Conservation (phyloP, 2,888 invertebrate genomes). For the Tineola bisselliella region DNA sequence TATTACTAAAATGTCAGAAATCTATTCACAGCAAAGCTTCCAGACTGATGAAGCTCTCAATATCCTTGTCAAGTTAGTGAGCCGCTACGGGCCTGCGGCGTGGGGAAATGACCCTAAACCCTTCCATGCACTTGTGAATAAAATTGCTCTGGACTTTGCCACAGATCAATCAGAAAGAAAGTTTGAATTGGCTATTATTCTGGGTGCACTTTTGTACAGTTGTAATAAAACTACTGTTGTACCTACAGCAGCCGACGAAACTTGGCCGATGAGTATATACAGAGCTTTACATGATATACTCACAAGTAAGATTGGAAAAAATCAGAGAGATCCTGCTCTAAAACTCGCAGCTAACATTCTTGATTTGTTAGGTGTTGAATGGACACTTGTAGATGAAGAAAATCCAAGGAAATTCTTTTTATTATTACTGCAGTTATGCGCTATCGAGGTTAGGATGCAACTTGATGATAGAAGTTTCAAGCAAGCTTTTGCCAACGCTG, state of each 20-base stretch:
- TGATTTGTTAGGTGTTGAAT: constrained; percentile 84
- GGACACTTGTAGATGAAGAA: constrained; percentile 82
- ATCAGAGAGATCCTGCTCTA: constrained; percentile 89
- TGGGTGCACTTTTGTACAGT: constrained; percentile 78
- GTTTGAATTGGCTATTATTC: constrained; percentile 85
- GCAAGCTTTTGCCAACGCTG: constrained; percentile 78
- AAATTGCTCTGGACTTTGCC: constrained; percentile 87
- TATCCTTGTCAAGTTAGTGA: constrained; percentile 79
- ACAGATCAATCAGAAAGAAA: constrained; percentile 89
- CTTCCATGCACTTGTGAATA: constrained; percentile 83
- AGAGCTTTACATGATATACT: constrained; percentile 86
- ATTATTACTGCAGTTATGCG: constrained; percentile 83
- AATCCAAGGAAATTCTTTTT: constrained; percentile 85
- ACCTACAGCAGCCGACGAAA: constrained; percentile 74
- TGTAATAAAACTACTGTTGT: constrained; percentile 74
- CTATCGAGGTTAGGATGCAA: constrained; percentile 94
- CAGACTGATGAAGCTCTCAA: constrained; percentile 89
- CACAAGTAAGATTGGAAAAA: constrained; percentile 85
- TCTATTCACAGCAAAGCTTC: constrained; percentile 88
- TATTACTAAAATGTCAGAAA: constrained; percentile 83
- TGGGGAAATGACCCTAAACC: constrained; percentile 83
- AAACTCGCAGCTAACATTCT: constrained; percentile 83
- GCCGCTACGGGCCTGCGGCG: constrained; percentile 74
- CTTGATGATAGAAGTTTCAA: constrained; percentile 87
- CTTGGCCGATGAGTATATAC: constrained; percentile 84